phyloP scores from a whole-genome alignment of 2,797 vertebrate genomes.

The Clarias pachynema region DNA sequence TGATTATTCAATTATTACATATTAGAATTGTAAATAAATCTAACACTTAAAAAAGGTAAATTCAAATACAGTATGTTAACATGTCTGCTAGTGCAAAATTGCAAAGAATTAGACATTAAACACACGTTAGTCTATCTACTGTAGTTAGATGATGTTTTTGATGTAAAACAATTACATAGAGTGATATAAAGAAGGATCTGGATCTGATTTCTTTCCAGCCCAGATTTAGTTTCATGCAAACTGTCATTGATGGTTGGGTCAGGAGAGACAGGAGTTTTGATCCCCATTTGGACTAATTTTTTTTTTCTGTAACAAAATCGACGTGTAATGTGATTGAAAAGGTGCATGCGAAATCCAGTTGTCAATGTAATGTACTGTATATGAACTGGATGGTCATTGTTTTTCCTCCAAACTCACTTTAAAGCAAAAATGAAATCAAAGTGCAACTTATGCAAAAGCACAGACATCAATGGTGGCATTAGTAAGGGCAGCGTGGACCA shows the following conservation, averaged over 20 bases:
- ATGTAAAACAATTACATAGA: neutral
- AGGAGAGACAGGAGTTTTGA: neutral
- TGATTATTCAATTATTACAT: no score
- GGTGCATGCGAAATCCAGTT: neutral
- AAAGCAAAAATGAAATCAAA: no score
- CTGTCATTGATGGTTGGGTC: neutral
- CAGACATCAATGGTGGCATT: no score
- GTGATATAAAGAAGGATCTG: neutral
- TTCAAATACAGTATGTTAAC: neutral
- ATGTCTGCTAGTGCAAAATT: neutral
- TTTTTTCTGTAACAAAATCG: neutral
- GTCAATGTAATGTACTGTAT: neutral
- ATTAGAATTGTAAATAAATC: neutral
- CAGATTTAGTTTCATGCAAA: neutral
- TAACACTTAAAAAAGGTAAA: neutral
- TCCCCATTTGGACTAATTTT: neutral
- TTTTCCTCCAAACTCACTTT: no score
- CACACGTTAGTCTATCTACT: neutral
- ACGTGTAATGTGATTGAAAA: neutral
- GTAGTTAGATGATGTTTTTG: neutral
- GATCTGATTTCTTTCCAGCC: conserved; percentile 4
- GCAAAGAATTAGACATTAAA: neutral
- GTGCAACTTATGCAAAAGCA: no score
- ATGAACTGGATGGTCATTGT: neutral
- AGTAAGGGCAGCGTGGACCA: no score